These are phyloP conservation scores for Megamerina dolium DNA, from an alignment of 2,888 invertebrate genomes.

Conservation along the genomic window DNA sequence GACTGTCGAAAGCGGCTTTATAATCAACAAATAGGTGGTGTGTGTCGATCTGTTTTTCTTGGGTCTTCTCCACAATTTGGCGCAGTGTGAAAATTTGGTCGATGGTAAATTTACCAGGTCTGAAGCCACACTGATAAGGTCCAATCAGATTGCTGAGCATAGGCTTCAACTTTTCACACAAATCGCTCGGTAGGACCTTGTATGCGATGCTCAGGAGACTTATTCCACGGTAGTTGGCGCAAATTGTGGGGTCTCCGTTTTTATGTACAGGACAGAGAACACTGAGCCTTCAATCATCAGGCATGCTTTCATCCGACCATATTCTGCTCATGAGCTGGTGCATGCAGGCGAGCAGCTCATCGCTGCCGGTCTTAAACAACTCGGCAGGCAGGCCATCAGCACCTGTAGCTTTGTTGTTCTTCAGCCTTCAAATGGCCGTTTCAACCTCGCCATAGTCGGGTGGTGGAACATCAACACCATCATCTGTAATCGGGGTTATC, in stretches of 20 bases:
- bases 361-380: conserved; percentile 6
- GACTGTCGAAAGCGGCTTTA: conserved; percentile 5
- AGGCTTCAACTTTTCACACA: conserved; percentile 10
- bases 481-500: too few species aligned
- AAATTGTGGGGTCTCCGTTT: conserved; percentile 8
- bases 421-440: conserved; percentile 5
- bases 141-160: conserved; percentile 7
- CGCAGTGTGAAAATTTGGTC: conserved; percentile 12
- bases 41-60: conserved; percentile 5
- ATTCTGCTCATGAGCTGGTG: conserved; percentile 1
- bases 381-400: conserved; percentile 4
- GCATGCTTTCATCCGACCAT: background rate
- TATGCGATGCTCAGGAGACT: conserved; percentile 11
- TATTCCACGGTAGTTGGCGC: conserved; percentile 10
- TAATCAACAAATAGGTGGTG: conserved; percentile 7
- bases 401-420: conserved; percentile 7
- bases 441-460: background rate
- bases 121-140: conserved; percentile 11
- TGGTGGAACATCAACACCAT: background rate
- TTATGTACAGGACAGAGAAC: conserved; percentile 11
- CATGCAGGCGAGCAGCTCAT: conserved; percentile 3
- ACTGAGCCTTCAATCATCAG: conserved; percentile 1
- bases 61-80: conserved; percentile 8
- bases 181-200: conserved; percentile 4
- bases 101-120: conserved; percentile 10